These are phyloP conservation scores for Furcifer pardalis DNA, from an alignment of 2,797 vertebrate species.

Conservation along the genomic window DNA sequence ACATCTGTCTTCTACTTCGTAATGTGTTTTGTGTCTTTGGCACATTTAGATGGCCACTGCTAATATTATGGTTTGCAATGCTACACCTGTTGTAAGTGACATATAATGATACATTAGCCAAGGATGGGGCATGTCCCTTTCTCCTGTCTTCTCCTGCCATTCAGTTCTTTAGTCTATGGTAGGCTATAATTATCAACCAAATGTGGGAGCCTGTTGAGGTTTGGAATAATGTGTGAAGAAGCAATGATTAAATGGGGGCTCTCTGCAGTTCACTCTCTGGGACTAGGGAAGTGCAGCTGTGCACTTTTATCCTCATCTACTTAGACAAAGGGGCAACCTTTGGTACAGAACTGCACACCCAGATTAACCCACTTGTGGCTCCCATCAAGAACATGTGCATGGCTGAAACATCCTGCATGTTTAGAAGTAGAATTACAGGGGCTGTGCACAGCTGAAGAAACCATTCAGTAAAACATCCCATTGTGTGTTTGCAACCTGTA, in stretches of 20 bases:
- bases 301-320: constrained; percentile 8
- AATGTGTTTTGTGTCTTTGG: neutral
- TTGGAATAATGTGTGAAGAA: constrained; percentile 1
- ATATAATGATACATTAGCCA: constrained; percentile 4
- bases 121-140: neutral
- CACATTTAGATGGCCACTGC: neutral
- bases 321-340: neutral
- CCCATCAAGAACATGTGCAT: neutral
- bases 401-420: neutral
- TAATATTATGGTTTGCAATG: neutral
- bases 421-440: neutral
- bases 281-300: constrained; percentile 3
- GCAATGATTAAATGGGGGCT: constrained; percentile 2
- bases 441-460: neutral
- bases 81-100: neutral
- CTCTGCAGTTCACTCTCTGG: neutral
- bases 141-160: neutral
- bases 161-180: constrained; percentile 7
- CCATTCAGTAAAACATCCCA: neutral
- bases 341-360: neutral
- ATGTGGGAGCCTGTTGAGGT: neutral
- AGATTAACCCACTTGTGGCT: neutral
- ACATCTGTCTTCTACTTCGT: neutral
- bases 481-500: neutral
- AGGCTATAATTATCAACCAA: constrained; percentile 2